Conservation (phyloP, 2,113 vertebrate genomes). For the Lasiurus borealis region DNA sequence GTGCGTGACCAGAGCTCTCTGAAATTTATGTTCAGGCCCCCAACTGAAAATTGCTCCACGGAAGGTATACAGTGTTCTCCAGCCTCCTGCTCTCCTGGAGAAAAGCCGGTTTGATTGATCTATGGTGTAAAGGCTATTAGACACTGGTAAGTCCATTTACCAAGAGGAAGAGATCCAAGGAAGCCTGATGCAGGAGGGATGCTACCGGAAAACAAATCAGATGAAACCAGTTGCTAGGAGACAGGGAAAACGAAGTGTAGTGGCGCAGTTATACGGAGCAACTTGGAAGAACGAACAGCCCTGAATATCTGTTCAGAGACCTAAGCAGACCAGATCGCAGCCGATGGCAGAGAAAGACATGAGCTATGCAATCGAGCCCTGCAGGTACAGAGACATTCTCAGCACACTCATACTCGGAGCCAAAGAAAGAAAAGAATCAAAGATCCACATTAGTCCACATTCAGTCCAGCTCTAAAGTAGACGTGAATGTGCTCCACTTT, state of each 20-base stretch:
- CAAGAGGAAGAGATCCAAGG: slow-evolving; percentile 28
- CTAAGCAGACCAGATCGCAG: not conserved
- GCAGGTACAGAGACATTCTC: not conserved
- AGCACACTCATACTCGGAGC: not conserved
- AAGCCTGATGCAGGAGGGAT: slow-evolving; percentile 18
- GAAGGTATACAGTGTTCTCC: not conserved
- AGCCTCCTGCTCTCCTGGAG: not conserved
- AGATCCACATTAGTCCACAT: not conserved
- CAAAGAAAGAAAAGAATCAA: not conserved
- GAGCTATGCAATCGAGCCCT: not conserved
- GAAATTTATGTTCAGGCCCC: not conserved
- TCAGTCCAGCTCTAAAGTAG: not conserved
- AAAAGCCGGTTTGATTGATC: slow-evolving; percentile 42
- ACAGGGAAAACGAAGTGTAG: slow-evolving; percentile 56
- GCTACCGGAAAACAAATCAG: slow-evolving; percentile 56
- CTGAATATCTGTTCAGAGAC: not conserved
- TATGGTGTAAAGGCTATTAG: slow-evolving; percentile 16
- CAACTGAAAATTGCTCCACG: not conserved
- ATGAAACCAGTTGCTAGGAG: slow-evolving; percentile 71
- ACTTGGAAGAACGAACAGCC: not conserved
- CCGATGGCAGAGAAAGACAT: not conserved
- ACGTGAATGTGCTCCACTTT: not conserved
- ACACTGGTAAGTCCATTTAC: slow-evolving; percentile 60
- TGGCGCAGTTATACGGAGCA: not conserved
- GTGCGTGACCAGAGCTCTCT: not conserved